phyloP scores from a whole-genome alignment of 1,140 invertebrate species.

The Micrasema longulum region DNA sequence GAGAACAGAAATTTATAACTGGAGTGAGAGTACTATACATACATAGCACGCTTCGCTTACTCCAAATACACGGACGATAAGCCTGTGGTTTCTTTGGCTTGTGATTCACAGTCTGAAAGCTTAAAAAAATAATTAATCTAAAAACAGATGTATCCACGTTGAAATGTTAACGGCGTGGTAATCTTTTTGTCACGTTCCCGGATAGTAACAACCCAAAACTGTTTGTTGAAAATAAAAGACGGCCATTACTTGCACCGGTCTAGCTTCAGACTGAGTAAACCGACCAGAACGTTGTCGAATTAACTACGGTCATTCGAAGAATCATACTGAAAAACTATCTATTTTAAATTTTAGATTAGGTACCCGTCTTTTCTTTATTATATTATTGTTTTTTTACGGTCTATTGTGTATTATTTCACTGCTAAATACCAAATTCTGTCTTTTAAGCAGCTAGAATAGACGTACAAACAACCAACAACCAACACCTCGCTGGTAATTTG shows the following conservation, averaged over 20 bases:
- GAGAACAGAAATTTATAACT: constrained; percentile 12
- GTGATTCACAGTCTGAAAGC: constrained; percentile 9
- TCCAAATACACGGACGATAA: background rate
- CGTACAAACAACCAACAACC: too few species aligned
- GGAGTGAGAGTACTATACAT: background rate
- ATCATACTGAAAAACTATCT: background rate
- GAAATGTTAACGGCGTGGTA: background rate
- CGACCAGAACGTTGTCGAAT: constrained; percentile 7
- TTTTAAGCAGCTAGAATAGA: too few species aligned
- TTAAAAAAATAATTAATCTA: background rate
- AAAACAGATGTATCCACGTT: constrained; percentile 10
- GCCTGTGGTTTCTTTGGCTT: background rate
- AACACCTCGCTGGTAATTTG: too few species aligned
- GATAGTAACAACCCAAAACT: constrained; percentile 3
- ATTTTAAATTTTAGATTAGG: too few species aligned
- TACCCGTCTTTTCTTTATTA: too few species aligned
- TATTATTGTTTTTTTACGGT: too few species aligned
- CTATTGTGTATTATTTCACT: too few species aligned
- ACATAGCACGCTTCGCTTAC: constrained; percentile 9
- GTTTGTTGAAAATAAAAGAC: constrained; percentile 11
- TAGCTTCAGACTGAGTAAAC: background rate
- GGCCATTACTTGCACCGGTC: background rate
- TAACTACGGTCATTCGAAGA: background rate
- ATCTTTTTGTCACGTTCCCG: constrained; percentile 21
- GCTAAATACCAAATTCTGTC: too few species aligned